These are phyloP conservation scores for Spodoptera littoralis DNA, from an alignment of 2,888 invertebrate genomes.

Conservation along the genomic window DNA sequence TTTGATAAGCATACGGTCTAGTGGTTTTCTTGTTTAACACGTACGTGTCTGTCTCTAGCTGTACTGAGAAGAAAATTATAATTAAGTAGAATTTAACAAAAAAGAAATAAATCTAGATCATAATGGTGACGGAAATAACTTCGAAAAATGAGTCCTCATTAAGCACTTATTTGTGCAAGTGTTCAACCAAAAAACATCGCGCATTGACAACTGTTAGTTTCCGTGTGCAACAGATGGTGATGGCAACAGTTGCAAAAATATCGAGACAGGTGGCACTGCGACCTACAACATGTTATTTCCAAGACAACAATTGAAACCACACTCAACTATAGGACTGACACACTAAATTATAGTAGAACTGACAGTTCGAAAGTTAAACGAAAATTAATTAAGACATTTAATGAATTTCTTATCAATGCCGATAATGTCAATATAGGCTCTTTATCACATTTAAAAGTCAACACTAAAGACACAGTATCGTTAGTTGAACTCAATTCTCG, in stretches of 20 bases:
- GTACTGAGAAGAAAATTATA: too few species aligned
- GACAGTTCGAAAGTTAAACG: slow-evolving; percentile 13
- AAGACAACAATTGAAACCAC: slow-evolving; percentile 49
- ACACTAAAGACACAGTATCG: too few species aligned
- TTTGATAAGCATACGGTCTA: slow-evolving; percentile 20
- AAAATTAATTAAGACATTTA: neutral
- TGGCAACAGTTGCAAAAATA: slow-evolving; percentile 52
- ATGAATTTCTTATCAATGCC: too few species aligned
- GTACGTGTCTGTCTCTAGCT: too few species aligned
- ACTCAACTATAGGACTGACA: slow-evolving; percentile 28
- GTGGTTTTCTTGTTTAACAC: slow-evolving; percentile 7
- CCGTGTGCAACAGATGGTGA: slow-evolving; percentile 59
- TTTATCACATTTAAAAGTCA: too few species aligned
- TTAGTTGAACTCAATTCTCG: slow-evolving; percentile 1
- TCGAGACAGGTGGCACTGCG: slow-evolving; percentile 57
- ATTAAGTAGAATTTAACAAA: too few species aligned
- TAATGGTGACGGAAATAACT: slow-evolving; percentile 23
- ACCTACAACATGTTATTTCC: slow-evolving; percentile 55
- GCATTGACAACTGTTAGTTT: slow-evolving; percentile 54
- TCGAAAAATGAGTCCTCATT: slow-evolving; percentile 27
- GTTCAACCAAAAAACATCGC: slow-evolving; percentile 42
- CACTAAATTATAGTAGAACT: slow-evolving; percentile 10
- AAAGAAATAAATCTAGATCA: slow-evolving; percentile 7
- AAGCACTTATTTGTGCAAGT: slow-evolving; percentile 51
- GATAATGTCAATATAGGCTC: too few species aligned